Base-by-base conservation (phyloP, 2,797 vertebrate genomes). In the Sebastes hopkinsi region DNA sequence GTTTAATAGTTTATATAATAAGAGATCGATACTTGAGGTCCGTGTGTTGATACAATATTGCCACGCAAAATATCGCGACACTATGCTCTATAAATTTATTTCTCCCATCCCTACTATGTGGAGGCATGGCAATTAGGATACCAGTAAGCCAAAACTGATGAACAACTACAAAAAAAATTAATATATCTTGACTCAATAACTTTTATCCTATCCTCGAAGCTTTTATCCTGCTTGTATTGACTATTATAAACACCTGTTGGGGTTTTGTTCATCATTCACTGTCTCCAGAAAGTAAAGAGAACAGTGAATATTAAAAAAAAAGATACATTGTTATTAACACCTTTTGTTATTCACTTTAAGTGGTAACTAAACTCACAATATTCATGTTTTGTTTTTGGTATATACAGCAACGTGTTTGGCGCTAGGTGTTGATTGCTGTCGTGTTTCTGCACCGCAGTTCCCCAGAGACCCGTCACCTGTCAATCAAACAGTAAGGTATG, bases 341-440 rank as follows among this genome's bases (percentile, higher is more conserved):
- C 38, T 72, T 71, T 70, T 38, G 8, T 72, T 80, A 59, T 74
- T 71, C 34, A 46, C 66, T 66, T 55, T 25, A 67, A 81, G 80
- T 55, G 64, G 75, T 18, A 80, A 70, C 25, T 78, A 54, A 54
- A 54, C 58, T 29, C 46, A 34, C 68, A 55, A n/a, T 74, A 83
- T 74, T 56, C 32, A n/a, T 58, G 68, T 72, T 82, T 77, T 77
- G 62, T 77, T 75, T 74, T 64, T 69, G 54, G 46, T 75, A 61
- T 16, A 2, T 54, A 52, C 18, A 3, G 52, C 46, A 46, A 9
- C 36, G 7, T 71, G 56, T 82, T 75, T 54, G 52, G 23, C 27
- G 59, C 14, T 27, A 67, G 74, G 88, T 86, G 84, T 91, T 84
- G 88, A 88, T 90, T 90, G 55, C 83, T 29, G 52, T 56, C 14